phyloP scores from a whole-genome alignment of 2,888 invertebrate species.

The Dryomyza anilis region DNA sequence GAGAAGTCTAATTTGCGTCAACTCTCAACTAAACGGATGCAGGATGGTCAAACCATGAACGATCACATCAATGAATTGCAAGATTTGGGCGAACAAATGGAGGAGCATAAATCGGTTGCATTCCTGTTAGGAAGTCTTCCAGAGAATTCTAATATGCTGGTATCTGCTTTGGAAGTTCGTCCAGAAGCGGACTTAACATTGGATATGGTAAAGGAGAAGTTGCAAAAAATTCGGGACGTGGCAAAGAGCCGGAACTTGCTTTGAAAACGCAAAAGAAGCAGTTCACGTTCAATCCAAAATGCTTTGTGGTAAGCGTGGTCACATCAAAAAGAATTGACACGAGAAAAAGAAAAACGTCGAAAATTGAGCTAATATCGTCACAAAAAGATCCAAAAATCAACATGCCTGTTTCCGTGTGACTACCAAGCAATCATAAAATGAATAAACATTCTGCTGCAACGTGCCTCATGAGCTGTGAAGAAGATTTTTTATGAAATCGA shows the following conservation, averaged over 20 bases:
- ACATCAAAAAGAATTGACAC: constrained; percentile 20
- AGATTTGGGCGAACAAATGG: constrained; percentile 23
- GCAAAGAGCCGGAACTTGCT: not conserved
- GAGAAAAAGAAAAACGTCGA: too few species aligned
- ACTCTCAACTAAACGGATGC: constrained; percentile 10
- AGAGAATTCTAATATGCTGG: too few species aligned
- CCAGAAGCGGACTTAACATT: constrained; percentile 19
- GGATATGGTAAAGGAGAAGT: constrained; percentile 27
- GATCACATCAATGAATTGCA: constrained; percentile 22
- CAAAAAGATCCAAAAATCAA: not conserved
- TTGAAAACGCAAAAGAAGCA: constrained; percentile 24
- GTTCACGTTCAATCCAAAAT: not conserved
- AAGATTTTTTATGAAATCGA: too few species aligned
- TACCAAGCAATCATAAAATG: not conserved
- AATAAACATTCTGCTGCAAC: not conserved
- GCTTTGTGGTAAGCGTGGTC: constrained; percentile 19
- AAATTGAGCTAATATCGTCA: constrained; percentile 17
- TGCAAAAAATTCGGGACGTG: constrained; percentile 11
- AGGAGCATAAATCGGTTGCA: constrained; percentile 23
- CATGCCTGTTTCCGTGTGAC: too few species aligned
- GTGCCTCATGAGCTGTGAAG: too few species aligned
- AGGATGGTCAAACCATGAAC: constrained; percentile 18
- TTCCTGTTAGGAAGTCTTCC: constrained; percentile 24
- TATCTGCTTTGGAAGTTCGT: constrained; percentile 24
- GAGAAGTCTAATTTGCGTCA: not conserved